Conservation (phyloP, 2,113 vertebrate species). For the Notarius quadriscutis region DNA sequence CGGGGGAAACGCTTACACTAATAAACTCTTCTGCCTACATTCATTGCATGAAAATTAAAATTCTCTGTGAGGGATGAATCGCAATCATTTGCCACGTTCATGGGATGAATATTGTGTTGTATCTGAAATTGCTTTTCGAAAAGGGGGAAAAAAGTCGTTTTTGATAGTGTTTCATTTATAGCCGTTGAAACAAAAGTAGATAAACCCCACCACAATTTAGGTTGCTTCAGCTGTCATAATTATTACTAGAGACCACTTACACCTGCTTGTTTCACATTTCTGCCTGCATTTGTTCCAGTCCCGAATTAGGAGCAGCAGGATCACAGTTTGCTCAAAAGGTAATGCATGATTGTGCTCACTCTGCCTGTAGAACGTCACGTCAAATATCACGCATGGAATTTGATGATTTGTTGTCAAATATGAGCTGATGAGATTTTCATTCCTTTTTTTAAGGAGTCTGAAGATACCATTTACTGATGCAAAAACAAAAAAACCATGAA, state of each 20-base stretch:
- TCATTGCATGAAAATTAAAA: background rate
- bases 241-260: slow-evolving; percentile 48
- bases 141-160: background rate
- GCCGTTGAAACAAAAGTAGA: background rate
- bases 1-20: background rate
- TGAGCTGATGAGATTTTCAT: background rate
- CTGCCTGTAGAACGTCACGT: background rate
- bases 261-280: slow-evolving; percentile 58
- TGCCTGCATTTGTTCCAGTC: slow-evolving; percentile 57
- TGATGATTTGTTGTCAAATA: background rate
- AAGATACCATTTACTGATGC: slow-evolving; percentile 39
- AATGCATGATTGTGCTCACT: slow-evolving; percentile 41
- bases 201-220: background rate
- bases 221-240: slow-evolving; percentile 19
- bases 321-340: slow-evolving; percentile 62
- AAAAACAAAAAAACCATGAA: slow-evolving; percentile 21
- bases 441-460: slow-evolving; percentile 30
- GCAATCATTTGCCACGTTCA: background rate
- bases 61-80: background rate
- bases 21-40: slow-evolving; percentile 6
- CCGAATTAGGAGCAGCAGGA: slow-evolving; percentile 66
- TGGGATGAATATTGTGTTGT: background rate
- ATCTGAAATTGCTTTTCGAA: background rate
- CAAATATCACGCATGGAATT: background rate
- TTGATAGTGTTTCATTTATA: background rate